Conservation (phyloP, 2,888 invertebrate genomes). For the Pomacea canaliculata region DNA sequence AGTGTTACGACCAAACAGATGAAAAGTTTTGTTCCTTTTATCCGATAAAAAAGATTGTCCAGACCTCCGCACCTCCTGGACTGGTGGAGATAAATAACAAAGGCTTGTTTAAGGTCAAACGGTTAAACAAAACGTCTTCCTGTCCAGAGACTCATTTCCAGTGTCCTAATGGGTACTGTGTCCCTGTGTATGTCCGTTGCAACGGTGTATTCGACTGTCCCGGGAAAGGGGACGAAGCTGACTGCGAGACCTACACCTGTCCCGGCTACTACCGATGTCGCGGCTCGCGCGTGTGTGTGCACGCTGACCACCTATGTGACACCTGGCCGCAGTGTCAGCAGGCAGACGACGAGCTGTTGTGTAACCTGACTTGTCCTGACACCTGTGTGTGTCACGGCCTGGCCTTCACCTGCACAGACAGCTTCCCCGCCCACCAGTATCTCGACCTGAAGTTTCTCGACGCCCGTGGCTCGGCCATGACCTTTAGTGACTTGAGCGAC, state of each 20-base stretch:
- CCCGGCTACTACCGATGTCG: conserved; percentile 23
- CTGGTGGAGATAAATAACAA: too few species aligned
- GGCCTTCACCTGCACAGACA: conserved; percentile 20
- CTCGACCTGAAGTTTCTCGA: conserved; percentile 6
- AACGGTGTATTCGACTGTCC: conserved; percentile 29
- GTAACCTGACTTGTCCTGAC: conserved; percentile 23
- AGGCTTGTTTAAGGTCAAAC: too few species aligned
- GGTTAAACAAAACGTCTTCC: too few species aligned
- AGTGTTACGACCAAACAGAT: too few species aligned
- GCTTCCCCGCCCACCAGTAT: neutral
- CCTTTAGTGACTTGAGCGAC: neutral
- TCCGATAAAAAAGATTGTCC: too few species aligned
- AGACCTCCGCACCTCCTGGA: too few species aligned
- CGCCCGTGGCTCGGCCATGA: conserved; percentile 1
- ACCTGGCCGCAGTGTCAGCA: conserved; percentile 33
- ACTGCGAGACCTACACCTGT: conserved; percentile 17
- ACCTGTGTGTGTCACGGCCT: conserved; percentile 24
- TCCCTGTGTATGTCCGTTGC: conserved; percentile 33
- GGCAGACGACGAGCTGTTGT: conserved; percentile 39
- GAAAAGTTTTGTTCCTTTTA: too few species aligned
- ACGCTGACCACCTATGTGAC: conserved; percentile 38
- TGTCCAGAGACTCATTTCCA: conserved; percentile 26
- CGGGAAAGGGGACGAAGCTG: conserved; percentile 22
- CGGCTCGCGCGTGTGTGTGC: conserved; percentile 28
- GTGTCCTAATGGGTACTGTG: conserved; percentile 20